Percentiles rank a stretch among this genome's conserved stretches.
These are phyloP conservation scores for Malurus splendens DNA, from an alignment of 2,797 vertebrate genomes.

Conservation along the genomic window DNA sequence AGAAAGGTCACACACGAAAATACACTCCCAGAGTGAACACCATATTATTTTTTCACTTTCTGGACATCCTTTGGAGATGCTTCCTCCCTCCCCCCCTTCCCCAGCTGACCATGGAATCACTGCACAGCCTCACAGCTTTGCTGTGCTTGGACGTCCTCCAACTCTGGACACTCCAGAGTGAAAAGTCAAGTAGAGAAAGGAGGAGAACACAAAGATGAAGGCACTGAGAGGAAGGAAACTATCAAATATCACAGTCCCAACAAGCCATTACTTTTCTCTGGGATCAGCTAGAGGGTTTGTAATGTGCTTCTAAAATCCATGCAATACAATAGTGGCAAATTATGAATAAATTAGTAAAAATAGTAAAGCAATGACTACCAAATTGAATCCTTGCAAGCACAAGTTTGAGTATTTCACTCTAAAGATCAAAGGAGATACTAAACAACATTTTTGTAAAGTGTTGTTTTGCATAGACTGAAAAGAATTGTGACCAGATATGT, in stretches of 20 bases:
- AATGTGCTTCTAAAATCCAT: not conserved
- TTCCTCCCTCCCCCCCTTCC: not conserved
- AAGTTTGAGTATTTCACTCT: not conserved
- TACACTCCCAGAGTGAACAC: not conserved
- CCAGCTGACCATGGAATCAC: not conserved
- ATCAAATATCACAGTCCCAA: slow-evolving; percentile 24
- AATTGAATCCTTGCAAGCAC: not conserved
- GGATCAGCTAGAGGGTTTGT: not conserved
- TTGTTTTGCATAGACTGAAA: not conserved
- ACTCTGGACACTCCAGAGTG: not conserved
- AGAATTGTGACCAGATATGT: not conserved
- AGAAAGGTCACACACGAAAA: not conserved
- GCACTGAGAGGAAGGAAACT: slow-evolving; percentile 47
- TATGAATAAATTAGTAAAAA: not conserved
- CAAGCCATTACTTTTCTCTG: slow-evolving; percentile 12
- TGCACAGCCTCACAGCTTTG: not conserved
- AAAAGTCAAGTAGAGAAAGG: slow-evolving; percentile 11
- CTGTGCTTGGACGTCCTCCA: slow-evolving; percentile 36
- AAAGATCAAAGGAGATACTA: not conserved
- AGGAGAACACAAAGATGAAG: slow-evolving; percentile 12
- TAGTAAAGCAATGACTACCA: not conserved
- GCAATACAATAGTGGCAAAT: not conserved
- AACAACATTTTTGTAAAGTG: not conserved
- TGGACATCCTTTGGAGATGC: not conserved
- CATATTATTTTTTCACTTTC: not conserved